A percentile compares a stretch with the other conserved stretches of the same genome.
These are phyloP conservation scores for Ichneumoninae sp. DNA, from an alignment of 2,888 invertebrate genomes.

Conservation along the genomic window DNA sequence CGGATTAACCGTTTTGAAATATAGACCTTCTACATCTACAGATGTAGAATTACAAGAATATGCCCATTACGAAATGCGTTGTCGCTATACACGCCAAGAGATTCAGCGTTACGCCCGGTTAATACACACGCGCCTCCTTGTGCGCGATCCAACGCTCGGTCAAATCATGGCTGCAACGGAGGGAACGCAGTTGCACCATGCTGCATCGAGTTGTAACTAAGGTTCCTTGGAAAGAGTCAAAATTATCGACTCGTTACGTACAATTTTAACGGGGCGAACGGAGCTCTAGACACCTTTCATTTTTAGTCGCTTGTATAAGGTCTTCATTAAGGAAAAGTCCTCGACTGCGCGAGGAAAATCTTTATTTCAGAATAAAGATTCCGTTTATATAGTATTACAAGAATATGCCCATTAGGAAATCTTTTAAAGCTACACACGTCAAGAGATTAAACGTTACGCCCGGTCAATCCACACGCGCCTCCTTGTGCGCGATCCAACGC, in stretches of 20 bases:
- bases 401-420: background rate
- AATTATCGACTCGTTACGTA: constrained; percentile 49
- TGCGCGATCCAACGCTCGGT: constrained; percentile 35
- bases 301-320: background rate
- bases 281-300: background rate
- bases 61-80: constrained; percentile 1
- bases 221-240: constrained; percentile 36
- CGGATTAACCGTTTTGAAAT: constrained; percentile 15
- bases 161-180: constrained; percentile 49
- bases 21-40: background rate
- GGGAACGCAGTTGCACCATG: constrained; percentile 15
- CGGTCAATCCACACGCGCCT: constrained; percentile 5
- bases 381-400: background rate
- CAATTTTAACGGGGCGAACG: constrained; percentile 26
- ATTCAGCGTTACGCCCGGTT: background rate
- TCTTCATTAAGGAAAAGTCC: background rate
- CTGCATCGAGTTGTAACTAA: background rate
- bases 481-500: background rate
- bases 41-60: constrained; percentile 1
- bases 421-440: constrained; percentile 1
- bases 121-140: background rate
- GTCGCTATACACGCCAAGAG: background rate
- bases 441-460: background rate
- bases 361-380: background rate
- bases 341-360: constrained; percentile 5